Percentiles rank a stretch among this genome's conserved stretches.
Conservation (phyloP, 1,140 invertebrate species). For the Ceratosolen fusciceps region DNA sequence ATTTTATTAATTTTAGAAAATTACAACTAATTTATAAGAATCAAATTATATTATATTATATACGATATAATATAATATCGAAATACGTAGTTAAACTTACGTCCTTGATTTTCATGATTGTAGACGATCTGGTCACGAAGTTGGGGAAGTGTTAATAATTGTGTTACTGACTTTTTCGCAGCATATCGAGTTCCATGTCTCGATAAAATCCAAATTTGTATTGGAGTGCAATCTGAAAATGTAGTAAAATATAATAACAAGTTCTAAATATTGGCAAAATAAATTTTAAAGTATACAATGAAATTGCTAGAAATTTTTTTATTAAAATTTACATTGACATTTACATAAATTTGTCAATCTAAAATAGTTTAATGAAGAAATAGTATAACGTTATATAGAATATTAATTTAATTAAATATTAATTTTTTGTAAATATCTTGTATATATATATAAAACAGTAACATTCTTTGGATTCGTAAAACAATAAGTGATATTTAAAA, state of each 20-base stretch:
- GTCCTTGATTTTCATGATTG: constrained; percentile 57
- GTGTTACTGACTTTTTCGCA: constrained; percentile 48
- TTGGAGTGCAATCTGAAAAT: constrained; percentile 55
- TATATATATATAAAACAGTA: too few relatives aligned
- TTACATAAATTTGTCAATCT: not conserved
- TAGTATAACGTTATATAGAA: not conserved
- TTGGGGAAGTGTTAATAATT: constrained; percentile 55
- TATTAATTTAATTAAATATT: not conserved
- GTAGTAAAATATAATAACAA: not conserved
- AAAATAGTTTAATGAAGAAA: not conserved
- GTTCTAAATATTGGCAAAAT: not conserved
- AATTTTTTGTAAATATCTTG: not conserved
- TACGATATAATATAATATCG: too few relatives aligned
- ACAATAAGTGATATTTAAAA: too few relatives aligned
- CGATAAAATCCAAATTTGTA: constrained; percentile 63
- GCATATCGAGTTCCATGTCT: constrained; percentile 67
- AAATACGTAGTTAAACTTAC: too few relatives aligned
- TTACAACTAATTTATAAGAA: too few relatives aligned
- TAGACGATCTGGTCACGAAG: constrained; percentile 59
- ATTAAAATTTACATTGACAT: not conserved
- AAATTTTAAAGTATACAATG: not conserved
- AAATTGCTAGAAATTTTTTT: not conserved
- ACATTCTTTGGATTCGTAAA: too few relatives aligned
- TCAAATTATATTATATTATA: too few relatives aligned
- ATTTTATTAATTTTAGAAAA: too few relatives aligned